A percentile compares a stretch with the other conserved stretches of the same genome.
phyloP scores from a whole-genome alignment of 2,888 invertebrate genomes.

The Rhamphomyia laevipes region DNA sequence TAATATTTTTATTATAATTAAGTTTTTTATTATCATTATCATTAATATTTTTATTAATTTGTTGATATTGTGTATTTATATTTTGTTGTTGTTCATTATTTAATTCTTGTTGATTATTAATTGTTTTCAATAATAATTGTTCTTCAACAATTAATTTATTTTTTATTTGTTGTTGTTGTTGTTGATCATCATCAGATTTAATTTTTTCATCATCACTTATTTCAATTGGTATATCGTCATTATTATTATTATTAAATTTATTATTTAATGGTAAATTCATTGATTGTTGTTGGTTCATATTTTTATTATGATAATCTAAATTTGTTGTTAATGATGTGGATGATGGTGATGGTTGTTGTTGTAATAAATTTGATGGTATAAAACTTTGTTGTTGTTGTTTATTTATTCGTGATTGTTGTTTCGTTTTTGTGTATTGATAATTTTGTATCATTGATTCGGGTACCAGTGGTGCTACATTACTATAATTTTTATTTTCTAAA shows the following conservation, averaged over 20 bases:
- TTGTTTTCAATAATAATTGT: too few relatives aligned
- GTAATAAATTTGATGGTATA: not conserved
- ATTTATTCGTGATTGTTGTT: not conserved
- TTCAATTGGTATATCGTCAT: slow-evolving; percentile 10
- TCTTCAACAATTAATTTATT: not conserved
- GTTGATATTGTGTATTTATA: not conserved
- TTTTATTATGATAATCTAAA: not conserved
- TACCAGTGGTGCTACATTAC: slow-evolving; percentile 34
- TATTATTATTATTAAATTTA: not conserved
- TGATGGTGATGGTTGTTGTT: not conserved
- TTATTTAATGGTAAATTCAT: not conserved
- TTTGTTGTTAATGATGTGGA: not conserved
- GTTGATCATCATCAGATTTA: slow-evolving; percentile 8
- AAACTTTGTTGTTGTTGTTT: not conserved
- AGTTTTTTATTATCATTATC: not conserved
- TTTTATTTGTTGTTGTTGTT: not conserved
- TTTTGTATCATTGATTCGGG: slow-evolving; percentile 27
- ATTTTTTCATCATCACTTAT: slow-evolving; percentile 14
- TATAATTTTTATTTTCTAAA: slow-evolving; percentile 25
- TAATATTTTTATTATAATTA: not conserved
- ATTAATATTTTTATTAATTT: not conserved
- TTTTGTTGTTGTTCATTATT: not conserved
- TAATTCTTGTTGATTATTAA: too few relatives aligned
- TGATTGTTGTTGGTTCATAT: not conserved
- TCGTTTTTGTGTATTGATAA: slow-evolving; percentile 15